Evolutionary conservation across 2,888 invertebrate species (phyloP), one percentile per base, ranked within the genome.

Genomic region (Callyntrura guangdongensis): DNA sequence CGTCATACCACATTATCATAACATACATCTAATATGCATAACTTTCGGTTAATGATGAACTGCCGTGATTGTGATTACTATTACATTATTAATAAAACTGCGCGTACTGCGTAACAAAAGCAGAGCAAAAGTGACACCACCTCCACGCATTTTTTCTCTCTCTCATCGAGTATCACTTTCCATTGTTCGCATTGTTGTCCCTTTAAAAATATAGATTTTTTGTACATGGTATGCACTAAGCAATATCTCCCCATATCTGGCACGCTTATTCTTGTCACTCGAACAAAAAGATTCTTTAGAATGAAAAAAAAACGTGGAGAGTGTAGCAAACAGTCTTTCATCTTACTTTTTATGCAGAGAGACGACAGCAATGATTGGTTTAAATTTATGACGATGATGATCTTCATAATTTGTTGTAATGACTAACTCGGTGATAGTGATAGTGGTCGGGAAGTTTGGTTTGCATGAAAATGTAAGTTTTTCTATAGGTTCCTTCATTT

Each of bases 371-470:
- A 36, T n/a, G 47, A 36, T n/a, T 72, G 72, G 45, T 45, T 72
- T 72, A 72, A 72, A 47, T 72, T 12, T 47, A 72, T 72, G 72
- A 47, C 9, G 72, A 47, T 72, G 72, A 72, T 22, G 69, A 69
- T 36, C 72, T 17, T 72, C 72, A n/a, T 72, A 72, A 72, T 72
- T 72, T 72, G 72, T 72, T 17, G 6, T 72, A 47, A 72, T 72
- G n/a, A 45, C 25, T 45, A 17, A 20, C 36, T 36, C 47, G 45
- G 45, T 45, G 47, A 72, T 45, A 6, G 36, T 36, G 72, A 72
- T 47, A 45, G 45, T 11, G 45, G 45, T 72, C 20, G 17, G 72
- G 53, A 77, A 77, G 22, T 36, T 2, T 36, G 36, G 6, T 6
- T 36, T 36, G 36, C 36, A 36, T 36, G 36, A 36, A 36, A 36